Conservation (phyloP, 2,113 vertebrate genomes). For the Pituophis catenifer region DNA sequence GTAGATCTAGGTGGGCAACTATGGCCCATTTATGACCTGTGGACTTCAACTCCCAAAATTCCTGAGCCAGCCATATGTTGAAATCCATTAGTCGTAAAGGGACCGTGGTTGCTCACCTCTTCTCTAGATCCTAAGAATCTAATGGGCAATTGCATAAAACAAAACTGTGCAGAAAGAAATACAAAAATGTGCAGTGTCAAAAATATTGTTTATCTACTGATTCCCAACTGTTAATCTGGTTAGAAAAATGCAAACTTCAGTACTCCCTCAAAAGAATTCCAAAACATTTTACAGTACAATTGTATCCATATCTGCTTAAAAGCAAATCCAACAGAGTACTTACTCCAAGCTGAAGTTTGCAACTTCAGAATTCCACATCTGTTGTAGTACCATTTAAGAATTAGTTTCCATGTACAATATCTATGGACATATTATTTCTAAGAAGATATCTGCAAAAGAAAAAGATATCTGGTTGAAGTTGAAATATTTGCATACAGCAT, state of each 20-base stretch:
- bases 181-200: background rate
- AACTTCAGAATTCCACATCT: background rate
- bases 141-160: background rate
- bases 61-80: no score
- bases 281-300: background rate
- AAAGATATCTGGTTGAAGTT: background rate
- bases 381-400: background rate
- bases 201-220: background rate
- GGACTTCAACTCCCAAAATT: no score
- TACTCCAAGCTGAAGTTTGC: background rate
- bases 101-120: no score
- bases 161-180: background rate
- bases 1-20: no score
- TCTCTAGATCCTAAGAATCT: background rate
- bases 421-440: background rate
- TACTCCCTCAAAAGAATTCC: background rate
- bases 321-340: background rate
- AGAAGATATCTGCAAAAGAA: background rate
- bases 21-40: no score
- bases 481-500: background rate
- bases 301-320: background rate
- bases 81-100: no score
- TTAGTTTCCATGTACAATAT: background rate
- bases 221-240: background rate
- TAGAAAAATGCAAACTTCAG: background rate